phyloP scores from a whole-genome alignment of 2,113 vertebrate genomes.

The Antigone vipio region DNA sequence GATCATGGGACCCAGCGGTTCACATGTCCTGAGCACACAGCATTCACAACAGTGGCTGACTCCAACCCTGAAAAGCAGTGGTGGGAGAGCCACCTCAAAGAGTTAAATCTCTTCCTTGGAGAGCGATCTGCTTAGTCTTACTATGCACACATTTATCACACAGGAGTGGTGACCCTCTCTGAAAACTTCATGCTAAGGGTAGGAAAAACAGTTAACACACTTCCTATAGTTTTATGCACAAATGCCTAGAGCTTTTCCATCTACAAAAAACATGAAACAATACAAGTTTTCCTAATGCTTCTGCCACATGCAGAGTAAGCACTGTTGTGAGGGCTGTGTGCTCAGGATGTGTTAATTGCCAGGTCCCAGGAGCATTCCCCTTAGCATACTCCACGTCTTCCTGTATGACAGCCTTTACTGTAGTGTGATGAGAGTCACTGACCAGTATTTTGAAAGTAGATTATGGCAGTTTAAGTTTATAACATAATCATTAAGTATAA shows the following conservation, averaged over 20 bases:
- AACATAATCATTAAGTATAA: neutral
- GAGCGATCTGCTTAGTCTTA: neutral
- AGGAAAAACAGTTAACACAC: neutral
- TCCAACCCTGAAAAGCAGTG: rapidly evolving
- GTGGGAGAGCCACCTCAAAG: neutral
- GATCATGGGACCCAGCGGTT: neutral
- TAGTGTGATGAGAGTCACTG: neutral
- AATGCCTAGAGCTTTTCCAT: neutral
- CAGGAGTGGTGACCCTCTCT: neutral
- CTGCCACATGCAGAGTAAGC: neutral
- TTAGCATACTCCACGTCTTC: neutral
- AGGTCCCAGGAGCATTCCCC: neutral
- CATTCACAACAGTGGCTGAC: rapidly evolving
- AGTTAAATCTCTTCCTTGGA: neutral
- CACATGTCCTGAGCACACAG: neutral
- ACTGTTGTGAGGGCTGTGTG: neutral
- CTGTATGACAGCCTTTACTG: neutral
- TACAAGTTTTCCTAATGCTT: neutral
- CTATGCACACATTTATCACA: neutral
- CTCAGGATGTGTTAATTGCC: constrained; percentile 2
- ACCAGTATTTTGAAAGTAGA: neutral
- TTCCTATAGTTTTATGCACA: neutral
- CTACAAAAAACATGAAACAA: neutral
- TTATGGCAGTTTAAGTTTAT: neutral
- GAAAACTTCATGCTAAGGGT: neutral